Percentiles rank a stretch among this genome's conserved stretches.
phyloP scores from a whole-genome alignment of 2,113 vertebrate species.

The Crypturellus undulatus region DNA sequence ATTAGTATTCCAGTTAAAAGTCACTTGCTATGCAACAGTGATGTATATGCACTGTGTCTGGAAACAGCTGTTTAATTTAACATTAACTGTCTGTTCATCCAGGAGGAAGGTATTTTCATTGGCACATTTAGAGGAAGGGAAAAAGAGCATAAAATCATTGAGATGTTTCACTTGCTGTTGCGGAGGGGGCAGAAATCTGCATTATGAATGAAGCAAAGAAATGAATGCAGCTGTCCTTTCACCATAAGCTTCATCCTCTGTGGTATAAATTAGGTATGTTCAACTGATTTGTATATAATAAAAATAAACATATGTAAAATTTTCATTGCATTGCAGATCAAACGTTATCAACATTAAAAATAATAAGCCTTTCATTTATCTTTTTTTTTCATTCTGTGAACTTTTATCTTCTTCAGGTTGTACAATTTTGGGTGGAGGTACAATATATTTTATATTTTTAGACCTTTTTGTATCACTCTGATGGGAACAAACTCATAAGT shows the following conservation, averaged over 20 bases:
- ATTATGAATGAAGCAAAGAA: conserved; percentile 16
- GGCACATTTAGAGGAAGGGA: neutral
- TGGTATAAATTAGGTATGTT: neutral
- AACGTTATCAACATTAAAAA: neutral
- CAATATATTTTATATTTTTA: neutral
- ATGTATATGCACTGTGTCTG: neutral
- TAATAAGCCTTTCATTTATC: neutral
- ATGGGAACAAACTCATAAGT: neutral
- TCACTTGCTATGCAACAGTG: neutral
- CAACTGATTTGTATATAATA: neutral
- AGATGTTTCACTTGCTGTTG: neutral
- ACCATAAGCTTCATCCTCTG: neutral
- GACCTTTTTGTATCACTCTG: neutral
- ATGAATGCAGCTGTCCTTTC: conserved; percentile 4
- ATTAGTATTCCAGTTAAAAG: neutral
- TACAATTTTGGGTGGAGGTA: neutral
- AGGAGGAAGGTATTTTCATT: neutral
- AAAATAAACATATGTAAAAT: neutral
- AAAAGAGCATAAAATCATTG: conserved; percentile 11
- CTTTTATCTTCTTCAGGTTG: neutral
- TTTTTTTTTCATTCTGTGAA: neutral
- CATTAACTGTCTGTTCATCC: conserved; percentile 22
- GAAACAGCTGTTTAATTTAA: conserved; percentile 44
- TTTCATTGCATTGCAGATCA: neutral
- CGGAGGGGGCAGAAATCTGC: neutral